Conservation (phyloP, 2,113 vertebrate species). For the Indri indri region DNA sequence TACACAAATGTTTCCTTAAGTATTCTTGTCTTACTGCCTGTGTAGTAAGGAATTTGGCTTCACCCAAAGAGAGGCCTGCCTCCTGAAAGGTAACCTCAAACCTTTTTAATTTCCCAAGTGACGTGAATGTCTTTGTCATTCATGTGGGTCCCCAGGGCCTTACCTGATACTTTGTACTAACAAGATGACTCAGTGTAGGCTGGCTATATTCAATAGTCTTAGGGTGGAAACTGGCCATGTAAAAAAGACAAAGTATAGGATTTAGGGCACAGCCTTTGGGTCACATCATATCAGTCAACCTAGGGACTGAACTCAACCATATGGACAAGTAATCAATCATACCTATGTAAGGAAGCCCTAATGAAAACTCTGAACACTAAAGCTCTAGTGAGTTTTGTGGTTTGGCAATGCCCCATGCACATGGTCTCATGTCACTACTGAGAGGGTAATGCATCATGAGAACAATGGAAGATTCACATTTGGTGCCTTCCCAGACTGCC, state of each 20-base stretch:
- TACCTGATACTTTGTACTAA: background rate
- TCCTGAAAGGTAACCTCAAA: background rate
- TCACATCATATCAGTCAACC: background rate
- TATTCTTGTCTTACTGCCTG: background rate
- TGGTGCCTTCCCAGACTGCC: background rate
- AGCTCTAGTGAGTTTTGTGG: background rate
- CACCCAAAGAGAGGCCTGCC: background rate
- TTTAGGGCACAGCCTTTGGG: no score
- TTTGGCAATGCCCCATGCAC: background rate
- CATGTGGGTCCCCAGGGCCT: no score
- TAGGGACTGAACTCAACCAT: background rate
- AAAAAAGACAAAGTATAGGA: background rate
- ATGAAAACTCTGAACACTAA: background rate
- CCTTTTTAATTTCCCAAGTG: background rate
- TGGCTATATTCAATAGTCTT: background rate
- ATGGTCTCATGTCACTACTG: background rate
- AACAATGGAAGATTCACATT: background rate
- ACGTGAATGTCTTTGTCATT: background rate
- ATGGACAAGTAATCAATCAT: background rate
- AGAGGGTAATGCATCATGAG: background rate
- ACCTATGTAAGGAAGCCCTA: background rate
- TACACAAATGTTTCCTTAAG: background rate
- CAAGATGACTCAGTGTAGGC: background rate
- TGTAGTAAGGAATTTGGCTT: background rate
- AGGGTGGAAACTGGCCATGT: background rate